phyloP scores from a whole-genome alignment of 2,113 vertebrate species.

The Chascanopsetta lugubris region DNA sequence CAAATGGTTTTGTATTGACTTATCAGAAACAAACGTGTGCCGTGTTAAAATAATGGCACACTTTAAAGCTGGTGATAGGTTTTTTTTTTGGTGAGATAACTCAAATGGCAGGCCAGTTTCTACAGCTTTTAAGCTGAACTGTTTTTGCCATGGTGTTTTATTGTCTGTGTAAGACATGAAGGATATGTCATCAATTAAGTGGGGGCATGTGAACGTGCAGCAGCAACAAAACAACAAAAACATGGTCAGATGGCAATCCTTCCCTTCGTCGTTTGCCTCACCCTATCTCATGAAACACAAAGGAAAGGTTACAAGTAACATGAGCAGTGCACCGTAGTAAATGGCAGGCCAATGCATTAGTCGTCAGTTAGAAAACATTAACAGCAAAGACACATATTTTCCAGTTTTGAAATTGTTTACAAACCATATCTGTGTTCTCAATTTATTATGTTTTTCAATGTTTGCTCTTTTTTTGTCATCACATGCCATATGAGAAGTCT shows the following conservation, averaged over 20 bases:
- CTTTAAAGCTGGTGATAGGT: constrained; percentile 78
- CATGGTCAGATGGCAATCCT: constrained; percentile 28
- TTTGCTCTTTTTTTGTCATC: constrained; percentile 81
- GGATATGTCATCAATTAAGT: constrained; percentile 53
- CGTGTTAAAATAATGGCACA: constrained; percentile 59
- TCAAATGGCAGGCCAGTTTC: constrained; percentile 48
- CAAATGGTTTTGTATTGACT: constrained; percentile 40
- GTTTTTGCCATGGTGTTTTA: constrained; percentile 56
- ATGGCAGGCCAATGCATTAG: constrained; percentile 77
- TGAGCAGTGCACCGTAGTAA: constrained; percentile 74
- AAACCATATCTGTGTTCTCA: constrained; percentile 77
- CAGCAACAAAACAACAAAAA: constrained; percentile 43
- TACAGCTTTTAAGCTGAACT: constrained; percentile 51
- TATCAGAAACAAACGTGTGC: constrained; percentile 50
- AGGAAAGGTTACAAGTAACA: constrained; percentile 67
- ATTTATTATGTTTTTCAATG: constrained; percentile 80
- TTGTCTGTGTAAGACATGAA: constrained; percentile 63
- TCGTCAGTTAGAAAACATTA: constrained; percentile 80
- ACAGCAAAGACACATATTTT: constrained; percentile 75
- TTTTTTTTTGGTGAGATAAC: constrained; percentile 63
- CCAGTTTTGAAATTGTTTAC: constrained; percentile 76
- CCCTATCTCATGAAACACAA: constrained; percentile 69
- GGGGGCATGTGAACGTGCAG: constrained; percentile 67
- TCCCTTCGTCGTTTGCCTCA: constrained; percentile 64
- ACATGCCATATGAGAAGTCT: constrained; percentile 90